Evolutionary conservation across 2,888 invertebrate genomes (phyloP), one percentile per base, ranked within the genome.

Genomic region (Pyrocoelia pectoralis): DNA sequence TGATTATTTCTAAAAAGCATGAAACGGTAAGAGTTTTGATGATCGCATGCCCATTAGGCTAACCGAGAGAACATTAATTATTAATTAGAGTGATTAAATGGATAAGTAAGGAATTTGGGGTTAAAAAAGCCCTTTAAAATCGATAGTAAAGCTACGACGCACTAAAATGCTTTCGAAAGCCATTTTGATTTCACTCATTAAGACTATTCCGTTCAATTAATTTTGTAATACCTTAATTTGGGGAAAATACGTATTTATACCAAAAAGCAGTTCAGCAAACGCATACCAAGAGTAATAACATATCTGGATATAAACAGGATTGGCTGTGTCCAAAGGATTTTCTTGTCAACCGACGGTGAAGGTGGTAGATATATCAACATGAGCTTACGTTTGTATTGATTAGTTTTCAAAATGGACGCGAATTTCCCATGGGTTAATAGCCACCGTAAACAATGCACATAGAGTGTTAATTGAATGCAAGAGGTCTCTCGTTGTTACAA

Each of bases 261-360:
- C 10, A 15, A 43, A 43, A 43, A 15, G 43, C 43, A 14, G 24
- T 24, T 5, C 24, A 24, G 6, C 6, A n/a, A 24, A 24, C 4
- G 24, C 38, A 38, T 12, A 38, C 38, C 41, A 15, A 15, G 41
- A 15, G 33, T 43, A 15, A 43, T 15, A 43, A 15, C 15, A 3
- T 43, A 43, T 43, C 41, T 15, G 13, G 13, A 43, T 43, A 43
- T 43, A 15, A 15, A 43, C 13, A 15, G 9, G 8, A 43, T 5
- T n/a, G 12, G 6, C 46, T 46, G 46, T 17, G 13, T 29, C 49
- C 15, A 46, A 46, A 46, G 64, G 59, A 58, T 58, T 64, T 64
- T 58, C 59, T 58, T 58, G 64, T 59, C 64, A 64, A 59, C 55
- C 59, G 48, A 46, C 38, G 56, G 59, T 63, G 59, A 49, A 59